A percentile compares a stretch with the other conserved stretches of the same genome.
Evolutionary conservation across 1,140 invertebrate species (phyloP).

Genomic region (Lepidurus couesii): DNA sequence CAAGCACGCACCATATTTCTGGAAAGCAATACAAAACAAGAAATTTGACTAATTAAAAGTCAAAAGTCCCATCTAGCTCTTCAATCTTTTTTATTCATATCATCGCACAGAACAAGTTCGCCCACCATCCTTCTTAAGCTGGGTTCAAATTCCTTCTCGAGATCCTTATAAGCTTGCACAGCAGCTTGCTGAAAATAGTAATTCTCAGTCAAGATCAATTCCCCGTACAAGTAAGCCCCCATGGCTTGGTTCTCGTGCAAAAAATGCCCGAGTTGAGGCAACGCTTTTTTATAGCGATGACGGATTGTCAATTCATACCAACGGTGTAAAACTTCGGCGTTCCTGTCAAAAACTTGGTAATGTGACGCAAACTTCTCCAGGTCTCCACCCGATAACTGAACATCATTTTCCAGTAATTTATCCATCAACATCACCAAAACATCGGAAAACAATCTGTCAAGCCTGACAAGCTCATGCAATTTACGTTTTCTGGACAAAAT

Average conservation of each 20-base stretch:
- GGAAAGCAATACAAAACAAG: conserved; percentile 27
- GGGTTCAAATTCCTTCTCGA: conserved; percentile 36
- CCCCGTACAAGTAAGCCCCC: conserved; percentile 43
- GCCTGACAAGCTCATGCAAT: not conserved
- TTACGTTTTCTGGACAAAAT: not conserved
- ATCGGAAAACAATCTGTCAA: conserved; percentile 22
- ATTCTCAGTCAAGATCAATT: conserved; percentile 40
- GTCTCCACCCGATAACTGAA: conserved; percentile 37
- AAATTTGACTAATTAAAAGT: conserved; percentile 34
- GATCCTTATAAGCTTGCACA: conserved; percentile 28
- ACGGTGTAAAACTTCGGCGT: conserved; percentile 44
- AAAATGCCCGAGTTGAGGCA: conserved; percentile 41
- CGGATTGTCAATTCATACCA: conserved; percentile 47
- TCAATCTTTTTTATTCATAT: not conserved
- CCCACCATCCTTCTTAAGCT: conserved; percentile 25
- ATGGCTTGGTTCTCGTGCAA: conserved; percentile 41
- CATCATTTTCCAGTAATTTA: conserved; percentile 37
- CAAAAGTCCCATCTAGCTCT: not conserved
- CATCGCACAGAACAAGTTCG: conserved; percentile 23
- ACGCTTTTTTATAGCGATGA: conserved; percentile 39
- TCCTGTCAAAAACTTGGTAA: conserved; percentile 37
- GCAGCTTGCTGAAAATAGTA: conserved; percentile 36
- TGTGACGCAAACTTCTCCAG: conserved; percentile 36
- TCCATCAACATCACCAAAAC: conserved; percentile 35
- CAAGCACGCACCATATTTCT: conserved; percentile 74